Evolutionary conservation across 1,140 invertebrate genomes (phyloP).

Genomic region (Caerostris darwini): DNA sequence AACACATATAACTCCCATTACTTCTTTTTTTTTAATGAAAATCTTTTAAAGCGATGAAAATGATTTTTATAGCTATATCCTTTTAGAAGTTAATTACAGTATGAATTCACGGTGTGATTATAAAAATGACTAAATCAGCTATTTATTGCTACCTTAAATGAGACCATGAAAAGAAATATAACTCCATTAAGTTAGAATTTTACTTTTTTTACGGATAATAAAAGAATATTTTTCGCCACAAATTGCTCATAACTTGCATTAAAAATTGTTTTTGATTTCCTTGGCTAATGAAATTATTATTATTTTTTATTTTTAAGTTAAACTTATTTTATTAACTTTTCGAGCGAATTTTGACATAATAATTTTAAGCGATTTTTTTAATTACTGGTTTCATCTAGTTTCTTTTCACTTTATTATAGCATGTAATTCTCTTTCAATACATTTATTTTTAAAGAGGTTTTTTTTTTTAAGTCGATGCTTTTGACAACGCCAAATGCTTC

Average conservation of each 20-base stretch:
- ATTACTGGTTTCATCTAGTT: not conserved
- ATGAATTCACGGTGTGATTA: not conserved
- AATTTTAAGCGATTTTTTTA: not conserved
- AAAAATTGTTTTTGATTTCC: not conserved
- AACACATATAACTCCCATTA: too few relatives aligned
- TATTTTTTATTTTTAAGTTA: not conserved
- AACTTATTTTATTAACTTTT: not conserved
- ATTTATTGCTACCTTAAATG: conserved; percentile 3
- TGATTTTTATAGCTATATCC: too few relatives aligned
- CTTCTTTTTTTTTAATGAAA: too few relatives aligned
- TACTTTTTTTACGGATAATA: not conserved
- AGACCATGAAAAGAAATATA: not conserved
- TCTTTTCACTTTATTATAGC: not conserved
- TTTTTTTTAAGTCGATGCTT: not conserved
- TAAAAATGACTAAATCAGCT: not conserved
- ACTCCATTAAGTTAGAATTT: not conserved
- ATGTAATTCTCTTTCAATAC: not conserved
- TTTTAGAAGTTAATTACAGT: not conserved
- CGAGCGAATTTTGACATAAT: not conserved
- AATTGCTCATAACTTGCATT: not conserved
- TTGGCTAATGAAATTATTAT: not conserved
- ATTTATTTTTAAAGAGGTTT: too few relatives aligned
- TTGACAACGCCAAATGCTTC: not conserved
- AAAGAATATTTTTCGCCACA: not conserved
- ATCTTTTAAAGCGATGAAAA: too few relatives aligned